Evolutionary conservation across 2,797 vertebrate genomes (phyloP).

Genomic region (Pempheris klunzingeri): DNA sequence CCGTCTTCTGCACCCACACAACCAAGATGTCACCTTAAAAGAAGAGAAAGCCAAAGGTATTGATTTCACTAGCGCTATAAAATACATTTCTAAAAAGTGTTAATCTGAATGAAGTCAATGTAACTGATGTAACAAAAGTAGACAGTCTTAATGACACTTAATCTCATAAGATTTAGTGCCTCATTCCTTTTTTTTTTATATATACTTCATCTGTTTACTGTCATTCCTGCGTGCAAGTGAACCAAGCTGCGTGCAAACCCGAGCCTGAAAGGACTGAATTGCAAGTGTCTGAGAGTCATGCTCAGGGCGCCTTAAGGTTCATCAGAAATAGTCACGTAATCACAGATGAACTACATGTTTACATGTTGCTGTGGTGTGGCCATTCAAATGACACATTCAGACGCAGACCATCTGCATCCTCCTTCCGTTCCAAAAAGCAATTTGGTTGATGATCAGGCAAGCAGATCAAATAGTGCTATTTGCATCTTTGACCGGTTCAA

Average conservation of each 20-base stretch:
- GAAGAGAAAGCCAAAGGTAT: neutral
- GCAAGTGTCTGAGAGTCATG: neutral
- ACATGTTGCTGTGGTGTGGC: neutral
- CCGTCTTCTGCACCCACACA: neutral
- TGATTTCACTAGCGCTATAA: neutral
- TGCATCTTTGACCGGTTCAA: neutral
- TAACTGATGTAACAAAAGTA: neutral
- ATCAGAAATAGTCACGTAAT: neutral
- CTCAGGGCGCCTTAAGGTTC: neutral
- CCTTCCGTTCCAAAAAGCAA: neutral
- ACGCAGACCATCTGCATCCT: neutral
- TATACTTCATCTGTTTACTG: neutral
- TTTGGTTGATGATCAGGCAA: neutral
- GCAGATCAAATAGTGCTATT: neutral
- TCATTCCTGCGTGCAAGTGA: neutral
- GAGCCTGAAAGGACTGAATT: too few species aligned
- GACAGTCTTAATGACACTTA: neutral
- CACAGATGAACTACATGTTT: neutral
- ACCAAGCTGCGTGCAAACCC: neutral
- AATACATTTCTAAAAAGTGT: neutral
- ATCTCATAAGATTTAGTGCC: neutral
- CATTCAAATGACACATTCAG: neutral
- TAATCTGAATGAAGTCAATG: neutral
- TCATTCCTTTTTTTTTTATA: slow-evolving; percentile 2
- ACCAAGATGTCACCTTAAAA: neutral